Conservation (phyloP, 2,113 vertebrate genomes). For the Mesocricetus auratus region DNA sequence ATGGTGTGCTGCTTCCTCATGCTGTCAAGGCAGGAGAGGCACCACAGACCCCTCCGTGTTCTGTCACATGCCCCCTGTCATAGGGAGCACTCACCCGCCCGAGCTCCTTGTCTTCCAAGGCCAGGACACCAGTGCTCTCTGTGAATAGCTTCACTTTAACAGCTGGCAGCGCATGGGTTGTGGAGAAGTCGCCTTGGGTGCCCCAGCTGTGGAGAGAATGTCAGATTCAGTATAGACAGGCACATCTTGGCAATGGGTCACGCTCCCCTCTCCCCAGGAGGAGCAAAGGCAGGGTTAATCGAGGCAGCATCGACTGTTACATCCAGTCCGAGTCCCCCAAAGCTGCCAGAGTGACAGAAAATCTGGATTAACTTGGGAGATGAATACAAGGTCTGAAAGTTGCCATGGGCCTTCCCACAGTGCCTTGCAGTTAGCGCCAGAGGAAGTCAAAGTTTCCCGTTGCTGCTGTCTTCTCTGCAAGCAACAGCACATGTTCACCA, state of each 20-base stretch:
- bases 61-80: not conserved
- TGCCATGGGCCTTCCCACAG: slow-evolving; percentile 52
- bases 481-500: not conserved
- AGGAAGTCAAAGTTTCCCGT: slow-evolving; percentile 46
- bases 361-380: slow-evolving; percentile 82
- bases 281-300: slow-evolving; percentile 73
- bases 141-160: slow-evolving; percentile 99
- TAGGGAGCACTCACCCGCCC: slow-evolving; percentile 91
- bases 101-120: slow-evolving; percentile 98
- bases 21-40: too few species aligned
- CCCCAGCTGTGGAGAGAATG: slow-evolving; percentile 94
- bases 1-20: not conserved
- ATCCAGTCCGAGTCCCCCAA: slow-evolving; percentile 39
- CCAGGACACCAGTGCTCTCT: slow-evolving; percentile 97
- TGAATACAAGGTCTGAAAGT: slow-evolving; percentile 78
- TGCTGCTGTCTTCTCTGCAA: not conserved
- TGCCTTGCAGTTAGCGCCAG: slow-evolving; percentile 64
- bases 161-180: slow-evolving; percentile 96
- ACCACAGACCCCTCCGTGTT: not conserved
- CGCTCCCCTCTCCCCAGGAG: not conserved
- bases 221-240: slow-evolving; percentile 46
- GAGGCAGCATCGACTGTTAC: slow-evolving; percentile 66
- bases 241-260: rapidly evolving
- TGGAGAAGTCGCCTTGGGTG: slow-evolving; percentile 98
- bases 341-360: slow-evolving; percentile 77